Percentiles rank a stretch among this genome's conserved stretches.
These are phyloP conservation scores for Andrena bicolor DNA, from an alignment of 2,888 invertebrate species.

Conservation along the genomic window DNA sequence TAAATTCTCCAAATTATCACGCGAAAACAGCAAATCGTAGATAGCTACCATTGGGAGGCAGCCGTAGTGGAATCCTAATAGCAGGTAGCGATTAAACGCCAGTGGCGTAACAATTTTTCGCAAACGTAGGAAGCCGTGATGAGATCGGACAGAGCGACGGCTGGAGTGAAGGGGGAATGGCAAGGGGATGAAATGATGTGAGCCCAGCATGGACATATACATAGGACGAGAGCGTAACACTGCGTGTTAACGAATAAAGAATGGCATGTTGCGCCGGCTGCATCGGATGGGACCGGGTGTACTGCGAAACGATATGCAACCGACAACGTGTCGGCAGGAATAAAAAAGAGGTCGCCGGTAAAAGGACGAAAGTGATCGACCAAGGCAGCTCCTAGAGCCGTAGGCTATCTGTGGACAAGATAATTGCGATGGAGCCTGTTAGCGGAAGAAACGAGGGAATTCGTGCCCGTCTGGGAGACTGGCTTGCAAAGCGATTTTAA, in stretches of 20 bases:
- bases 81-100: slow-evolving; percentile 11
- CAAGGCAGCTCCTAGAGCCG: slow-evolving; percentile 40
- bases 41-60: not conserved
- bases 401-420: slow-evolving; percentile 24
- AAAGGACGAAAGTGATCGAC: slow-evolving; percentile 39
- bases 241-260: slow-evolving; percentile 70
- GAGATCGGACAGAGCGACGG: slow-evolving; percentile 1
- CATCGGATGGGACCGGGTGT: slow-evolving; percentile 63
- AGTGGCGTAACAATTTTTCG: slow-evolving; percentile 2
- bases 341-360: slow-evolving; percentile 38
- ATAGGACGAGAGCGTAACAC: slow-evolving; percentile 41
- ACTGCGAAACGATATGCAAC: slow-evolving; percentile 59
- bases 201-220: slow-evolving; percentile 7
- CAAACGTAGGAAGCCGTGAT: slow-evolving; percentile 4
- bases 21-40: too few species aligned
- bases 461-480: not conserved
- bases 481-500: not conserved
- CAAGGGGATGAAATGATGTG: slow-evolving; percentile 41
- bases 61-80: not conserved
- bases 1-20: too few species aligned
- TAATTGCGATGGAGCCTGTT: slow-evolving; percentile 49
- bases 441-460: slow-evolving; percentile 10
- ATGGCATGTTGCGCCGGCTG: slow-evolving; percentile 68
- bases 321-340: slow-evolving; percentile 44
- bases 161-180: not conserved